Percentiles rank a stretch among this genome's conserved stretches.
Conservation (phyloP, 2,797 vertebrate species). For the Sardinella longiceps region DNA sequence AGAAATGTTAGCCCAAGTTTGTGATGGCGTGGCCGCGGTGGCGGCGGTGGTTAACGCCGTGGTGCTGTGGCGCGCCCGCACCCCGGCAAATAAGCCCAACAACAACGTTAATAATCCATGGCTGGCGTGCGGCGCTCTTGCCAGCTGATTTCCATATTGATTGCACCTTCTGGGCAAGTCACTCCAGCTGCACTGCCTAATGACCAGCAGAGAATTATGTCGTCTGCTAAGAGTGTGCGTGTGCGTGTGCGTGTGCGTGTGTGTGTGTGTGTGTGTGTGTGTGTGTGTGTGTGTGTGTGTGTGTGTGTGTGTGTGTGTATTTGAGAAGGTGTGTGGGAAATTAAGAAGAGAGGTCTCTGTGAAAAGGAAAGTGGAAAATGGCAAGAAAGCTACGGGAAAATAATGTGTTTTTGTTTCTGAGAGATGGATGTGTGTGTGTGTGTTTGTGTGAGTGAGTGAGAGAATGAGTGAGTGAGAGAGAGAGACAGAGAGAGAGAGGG, state of each 20-base stretch:
- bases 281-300: not conserved
- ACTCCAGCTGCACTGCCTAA: slow-evolving; percentile 42
- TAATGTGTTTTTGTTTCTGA: slow-evolving; percentile 1
- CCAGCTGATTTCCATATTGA: slow-evolving; percentile 75
- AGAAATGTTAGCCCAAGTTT: slow-evolving; percentile 54
- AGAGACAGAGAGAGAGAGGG: not conserved
- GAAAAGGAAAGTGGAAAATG: not conserved
- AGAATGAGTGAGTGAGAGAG: too few species aligned
- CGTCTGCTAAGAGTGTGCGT: not conserved
- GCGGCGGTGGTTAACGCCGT: too few species aligned
- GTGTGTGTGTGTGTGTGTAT: not conserved
- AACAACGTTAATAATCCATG: slow-evolving; percentile 70
- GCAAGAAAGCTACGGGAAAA: not conserved
- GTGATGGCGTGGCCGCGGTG: slow-evolving; percentile 55
- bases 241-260: not conserved
- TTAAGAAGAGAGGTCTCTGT: not conserved
- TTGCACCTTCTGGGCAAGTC: slow-evolving; percentile 60
- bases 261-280: slow-evolving; percentile 11
- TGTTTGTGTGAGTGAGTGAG: not conserved
- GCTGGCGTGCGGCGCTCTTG: slow-evolving; percentile 47
- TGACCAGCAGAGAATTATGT: slow-evolving; percentile 34
- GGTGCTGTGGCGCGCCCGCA: slow-evolving; percentile 17
- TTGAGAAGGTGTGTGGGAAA: not conserved
- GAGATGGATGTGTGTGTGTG: not conserved
- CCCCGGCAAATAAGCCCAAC: slow-evolving; percentile 62